Percentiles rank a stretch among this genome's conserved stretches.
phyloP scores from a whole-genome alignment of 2,888 invertebrate species.

The Oconnorella tubifera region DNA sequence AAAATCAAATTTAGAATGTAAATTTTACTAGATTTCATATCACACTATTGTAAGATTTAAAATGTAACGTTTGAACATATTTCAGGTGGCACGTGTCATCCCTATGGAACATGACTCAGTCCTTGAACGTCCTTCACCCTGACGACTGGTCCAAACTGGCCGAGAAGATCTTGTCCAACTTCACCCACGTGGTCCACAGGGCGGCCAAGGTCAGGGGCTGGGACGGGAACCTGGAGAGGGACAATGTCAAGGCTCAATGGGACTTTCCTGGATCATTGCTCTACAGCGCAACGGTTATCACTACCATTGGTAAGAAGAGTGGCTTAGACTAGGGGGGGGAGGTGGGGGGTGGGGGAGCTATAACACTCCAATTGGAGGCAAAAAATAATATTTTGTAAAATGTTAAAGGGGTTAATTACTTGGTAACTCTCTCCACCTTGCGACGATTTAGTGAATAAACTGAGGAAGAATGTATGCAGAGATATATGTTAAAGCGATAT shows the following conservation, averaged over 20 bases:
- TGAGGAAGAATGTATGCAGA: no score
- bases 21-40: no score
- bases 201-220: conserved; percentile 62
- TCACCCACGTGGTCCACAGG: conserved; percentile 67
- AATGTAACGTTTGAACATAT: no score
- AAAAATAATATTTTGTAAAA: no score
- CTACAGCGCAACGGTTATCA: conserved; percentile 79
- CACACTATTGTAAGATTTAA: no score
- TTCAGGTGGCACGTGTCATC: conserved; percentile 33
- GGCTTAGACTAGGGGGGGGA: background rate
- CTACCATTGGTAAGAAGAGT: conserved; percentile 59
- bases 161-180: conserved; percentile 71
- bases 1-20: no score
- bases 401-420: no score
- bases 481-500: no score
- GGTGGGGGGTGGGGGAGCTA: no score
- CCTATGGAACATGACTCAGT: conserved; percentile 83
- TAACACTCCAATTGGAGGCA: no score
- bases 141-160: conserved; percentile 84
- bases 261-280: conserved; percentile 78
- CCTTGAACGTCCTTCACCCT: conserved; percentile 76
- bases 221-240: conserved; percentile 60
- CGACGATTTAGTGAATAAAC: no score
- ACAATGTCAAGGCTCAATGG: conserved; percentile 67
- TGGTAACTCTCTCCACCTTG: no score